Evolutionary conservation across 2,888 invertebrate species (phyloP).

Genomic region (Drosophila imparisetae): DNA sequence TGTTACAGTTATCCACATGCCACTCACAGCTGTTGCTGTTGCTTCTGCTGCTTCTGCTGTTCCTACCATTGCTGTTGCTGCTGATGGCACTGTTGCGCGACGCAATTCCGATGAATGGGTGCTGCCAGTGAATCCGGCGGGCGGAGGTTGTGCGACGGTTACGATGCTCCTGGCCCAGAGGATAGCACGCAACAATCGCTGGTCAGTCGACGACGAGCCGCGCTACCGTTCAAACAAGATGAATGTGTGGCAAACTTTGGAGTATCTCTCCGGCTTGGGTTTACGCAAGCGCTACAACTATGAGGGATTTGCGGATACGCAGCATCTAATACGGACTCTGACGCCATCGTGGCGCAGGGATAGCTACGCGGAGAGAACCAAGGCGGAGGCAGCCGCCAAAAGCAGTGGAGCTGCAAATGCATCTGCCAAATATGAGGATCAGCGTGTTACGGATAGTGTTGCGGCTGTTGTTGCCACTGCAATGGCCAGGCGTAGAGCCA

Average conservation of each 20-base stretch:
- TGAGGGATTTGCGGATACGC: slow-evolving; percentile 81
- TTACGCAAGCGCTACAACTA: slow-evolving; percentile 82
- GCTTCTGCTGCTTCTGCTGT: slow-evolving; percentile 6
- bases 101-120: slow-evolving; percentile 64
- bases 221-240: slow-evolving; percentile 82
- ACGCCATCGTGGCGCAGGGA: slow-evolving; percentile 81
- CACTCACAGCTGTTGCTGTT: slow-evolving; percentile 8
- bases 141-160: slow-evolving; percentile 74
- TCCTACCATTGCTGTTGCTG: not conserved
- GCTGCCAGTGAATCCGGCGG: slow-evolving; percentile 39
- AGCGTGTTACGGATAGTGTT: slow-evolving; percentile 28
- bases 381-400: slow-evolving; percentile 41
- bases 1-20: slow-evolving; percentile 30
- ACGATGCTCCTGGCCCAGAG: slow-evolving; percentile 82
- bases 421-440: slow-evolving; percentile 44
- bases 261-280: slow-evolving; percentile 79
- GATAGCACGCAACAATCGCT: slow-evolving; percentile 79
- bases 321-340: slow-evolving; percentile 75
- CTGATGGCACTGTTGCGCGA: slow-evolving; percentile 67
- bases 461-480: slow-evolving; percentile 30
- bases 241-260: slow-evolving; percentile 84
- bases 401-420: slow-evolving; percentile 25
- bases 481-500: slow-evolving; percentile 35
- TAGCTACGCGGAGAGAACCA: slow-evolving; percentile 78
- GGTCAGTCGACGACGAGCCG: slow-evolving; percentile 83